phyloP scores from a whole-genome alignment of 2,797 vertebrate species.

The Eurystomus glaucurus region DNA sequence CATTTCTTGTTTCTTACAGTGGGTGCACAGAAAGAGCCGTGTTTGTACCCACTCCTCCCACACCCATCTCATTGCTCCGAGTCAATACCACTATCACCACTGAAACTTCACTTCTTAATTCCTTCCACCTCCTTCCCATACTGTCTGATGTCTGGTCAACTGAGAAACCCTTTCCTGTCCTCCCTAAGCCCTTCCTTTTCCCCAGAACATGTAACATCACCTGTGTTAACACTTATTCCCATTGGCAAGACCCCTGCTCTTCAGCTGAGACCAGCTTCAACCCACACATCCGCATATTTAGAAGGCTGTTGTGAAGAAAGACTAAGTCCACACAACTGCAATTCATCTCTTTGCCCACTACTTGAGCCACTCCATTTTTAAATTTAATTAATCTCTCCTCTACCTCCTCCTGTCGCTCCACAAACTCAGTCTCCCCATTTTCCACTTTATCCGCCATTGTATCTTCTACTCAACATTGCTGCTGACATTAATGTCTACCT shows the following conservation, averaged over 20 bases:
- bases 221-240: fast-evolving
- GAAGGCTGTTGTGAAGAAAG: too few species aligned
- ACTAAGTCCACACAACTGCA: background rate
- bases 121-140: background rate
- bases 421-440: background rate
- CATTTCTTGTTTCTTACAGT: background rate
- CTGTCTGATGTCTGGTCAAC: background rate
- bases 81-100: background rate
- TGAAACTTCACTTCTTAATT: background rate
- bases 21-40: background rate
- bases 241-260: background rate
- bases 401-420: background rate
- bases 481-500: background rate
- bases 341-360: background rate
- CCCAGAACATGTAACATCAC: background rate
- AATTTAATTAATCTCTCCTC: background rate
- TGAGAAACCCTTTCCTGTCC: background rate
- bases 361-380: fast-evolving
- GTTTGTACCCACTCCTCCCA: background rate
- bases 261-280: background rate
- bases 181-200: background rate
- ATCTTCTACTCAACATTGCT: background rate
- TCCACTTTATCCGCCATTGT: background rate
- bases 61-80: fast-evolving
- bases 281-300: fast-evolving